phyloP scores from a whole-genome alignment of 2,113 vertebrate genomes.

The Strix aluco region DNA sequence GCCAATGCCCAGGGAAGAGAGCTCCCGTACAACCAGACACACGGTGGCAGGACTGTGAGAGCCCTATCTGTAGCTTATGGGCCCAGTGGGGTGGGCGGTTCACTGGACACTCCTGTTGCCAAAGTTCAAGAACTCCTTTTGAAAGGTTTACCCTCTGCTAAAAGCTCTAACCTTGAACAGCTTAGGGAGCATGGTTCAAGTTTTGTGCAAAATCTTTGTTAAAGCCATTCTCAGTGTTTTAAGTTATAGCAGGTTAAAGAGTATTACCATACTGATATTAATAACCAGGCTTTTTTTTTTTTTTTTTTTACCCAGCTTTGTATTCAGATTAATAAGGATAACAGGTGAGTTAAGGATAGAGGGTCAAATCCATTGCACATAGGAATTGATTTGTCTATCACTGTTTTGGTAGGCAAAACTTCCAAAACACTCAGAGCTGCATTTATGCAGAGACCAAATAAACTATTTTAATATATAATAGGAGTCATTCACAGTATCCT shows the following conservation, averaged over 20 bases:
- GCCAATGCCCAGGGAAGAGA: background rate
- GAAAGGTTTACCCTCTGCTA: background rate
- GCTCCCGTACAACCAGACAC: background rate
- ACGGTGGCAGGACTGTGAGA: background rate
- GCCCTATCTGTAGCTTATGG: background rate
- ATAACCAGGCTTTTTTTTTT: background rate
- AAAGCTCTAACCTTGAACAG: background rate
- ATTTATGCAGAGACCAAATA: background rate
- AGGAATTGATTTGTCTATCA: background rate
- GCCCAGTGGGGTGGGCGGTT: background rate
- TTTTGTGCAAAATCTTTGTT: background rate
- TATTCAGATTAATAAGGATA: background rate
- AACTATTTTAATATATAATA: background rate
- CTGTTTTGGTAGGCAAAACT: background rate
- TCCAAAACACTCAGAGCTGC: background rate
- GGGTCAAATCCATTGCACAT: background rate
- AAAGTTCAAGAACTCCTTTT: background rate
- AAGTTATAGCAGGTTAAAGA: background rate
- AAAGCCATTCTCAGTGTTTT: background rate
- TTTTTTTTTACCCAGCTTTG: background rate
- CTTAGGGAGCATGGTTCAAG: background rate
- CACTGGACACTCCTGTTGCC: background rate
- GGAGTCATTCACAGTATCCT: background rate
- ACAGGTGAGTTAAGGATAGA: background rate
- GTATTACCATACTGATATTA: background rate